A percentile compares a stretch with the other conserved stretches of the same genome.
phyloP scores from a whole-genome alignment of 1,140 invertebrate species.

The Monomorium pharaonis region DNA sequence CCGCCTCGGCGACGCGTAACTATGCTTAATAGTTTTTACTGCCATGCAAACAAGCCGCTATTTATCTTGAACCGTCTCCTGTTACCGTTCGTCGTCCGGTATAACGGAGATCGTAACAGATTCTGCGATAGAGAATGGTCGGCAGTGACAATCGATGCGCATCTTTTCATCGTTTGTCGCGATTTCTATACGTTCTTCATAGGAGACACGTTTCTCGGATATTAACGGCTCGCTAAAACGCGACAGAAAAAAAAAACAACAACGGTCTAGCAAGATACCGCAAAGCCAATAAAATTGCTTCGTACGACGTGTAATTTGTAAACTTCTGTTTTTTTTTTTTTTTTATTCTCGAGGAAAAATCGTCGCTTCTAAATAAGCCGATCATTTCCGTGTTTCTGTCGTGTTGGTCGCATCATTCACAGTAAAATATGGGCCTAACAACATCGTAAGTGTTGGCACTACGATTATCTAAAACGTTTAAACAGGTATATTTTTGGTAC shows the following conservation, averaged over 20 bases:
- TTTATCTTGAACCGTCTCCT: slow-evolving; percentile 28
- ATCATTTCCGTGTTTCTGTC: neutral
- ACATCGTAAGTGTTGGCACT: neutral
- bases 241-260: neutral
- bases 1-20: neutral
- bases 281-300: neutral
- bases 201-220: neutral
- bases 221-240: neutral
- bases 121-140: slow-evolving; percentile 12
- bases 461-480: neutral
- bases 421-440: neutral
- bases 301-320: neutral
- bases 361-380: neutral
- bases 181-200: neutral
- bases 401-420: neutral
- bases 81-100: slow-evolving; percentile 24
- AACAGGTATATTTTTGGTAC: slow-evolving; percentile 16
- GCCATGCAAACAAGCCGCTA: slow-evolving; percentile 20
- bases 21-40: slow-evolving; percentile 38
- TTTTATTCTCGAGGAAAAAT: neutral
- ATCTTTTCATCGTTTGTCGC: neutral
- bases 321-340: neutral
- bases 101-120: slow-evolving; percentile 22
- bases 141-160: neutral
- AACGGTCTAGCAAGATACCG: neutral